Evolutionary conservation across 2,888 invertebrate species (phyloP), one percentile per base, ranked within the genome.

Genomic region (Epinotia demarniana): DNA sequence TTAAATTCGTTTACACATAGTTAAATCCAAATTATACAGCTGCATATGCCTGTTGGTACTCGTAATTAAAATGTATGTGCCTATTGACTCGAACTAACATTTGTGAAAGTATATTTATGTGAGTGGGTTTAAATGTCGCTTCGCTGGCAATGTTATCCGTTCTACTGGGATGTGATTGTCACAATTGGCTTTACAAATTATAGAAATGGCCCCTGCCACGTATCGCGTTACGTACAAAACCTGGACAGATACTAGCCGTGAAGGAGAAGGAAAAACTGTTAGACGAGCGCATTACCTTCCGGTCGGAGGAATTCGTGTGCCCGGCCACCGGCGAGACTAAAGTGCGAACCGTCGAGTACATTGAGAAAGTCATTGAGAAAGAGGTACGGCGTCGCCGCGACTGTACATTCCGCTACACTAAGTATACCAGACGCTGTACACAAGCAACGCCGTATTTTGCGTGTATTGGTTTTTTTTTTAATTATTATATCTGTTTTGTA

Each of bases 341-440:
- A 94, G 96, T 98, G 90, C 96, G 98, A 94, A 98, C 98, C 85
- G 96, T 98, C 94, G 98, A 98, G 95, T 98, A 98, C 95, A 97
- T 98, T 94, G 98, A 98, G 96, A 98, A 98, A 96, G 96, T 98
- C 94, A 98, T 98, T 95, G 98, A 98, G 95, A 98, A 97, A 96
- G 98, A 98, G 98, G 98, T 98, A 98, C 91, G 87, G 61, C 86
- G 89, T 85, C 84, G 84, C 82, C 87, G 85, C 89, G 87, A 84
- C 83, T 92, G 92, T 92, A 91, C 84, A 91, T 90, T 90, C 84
- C 86, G 91, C 91, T 88, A 86, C 75, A 72, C 66, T 75, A 82
- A 86, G 79, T 80, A 78, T 81, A 83, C 80, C 82, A 85, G 84
- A 86, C 88, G 93, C 93, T 92, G 92, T 92, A 92, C 90, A 92